Evolutionary conservation across 2,888 invertebrate genomes (phyloP).

Genomic region (Corbicula japonica): DNA sequence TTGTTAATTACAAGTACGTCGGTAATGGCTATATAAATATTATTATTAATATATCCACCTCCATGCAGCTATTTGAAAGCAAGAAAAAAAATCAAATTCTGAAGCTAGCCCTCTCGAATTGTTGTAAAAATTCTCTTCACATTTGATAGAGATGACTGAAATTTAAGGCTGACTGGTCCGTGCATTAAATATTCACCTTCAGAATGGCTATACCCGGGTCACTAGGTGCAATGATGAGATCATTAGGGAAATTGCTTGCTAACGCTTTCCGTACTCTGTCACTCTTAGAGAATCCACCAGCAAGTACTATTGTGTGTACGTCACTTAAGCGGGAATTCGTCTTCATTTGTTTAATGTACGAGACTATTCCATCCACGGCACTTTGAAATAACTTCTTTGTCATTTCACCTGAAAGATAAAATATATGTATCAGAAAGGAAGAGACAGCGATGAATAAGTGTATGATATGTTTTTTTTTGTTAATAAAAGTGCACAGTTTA

Average conservation of each 20-base stretch:
- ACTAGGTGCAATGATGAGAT: constrained; percentile 35
- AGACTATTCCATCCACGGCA: constrained; percentile 52
- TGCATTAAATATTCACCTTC: constrained; percentile 45
- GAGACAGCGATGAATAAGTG: too few species aligned
- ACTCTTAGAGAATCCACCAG: constrained; percentile 53
- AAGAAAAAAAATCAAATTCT: too few species aligned
- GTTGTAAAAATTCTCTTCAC: too few species aligned
- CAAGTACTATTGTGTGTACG: constrained; percentile 51
- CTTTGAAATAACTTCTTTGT: constrained; percentile 39
- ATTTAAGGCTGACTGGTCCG: too few species aligned
- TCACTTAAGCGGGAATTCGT: constrained; percentile 32
- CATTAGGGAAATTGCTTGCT: constrained; percentile 34
- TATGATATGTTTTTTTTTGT: too few species aligned
- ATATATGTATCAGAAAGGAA: not conserved
- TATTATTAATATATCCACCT: too few species aligned
- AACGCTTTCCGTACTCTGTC: constrained; percentile 33
- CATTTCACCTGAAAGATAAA: constrained; percentile 35
- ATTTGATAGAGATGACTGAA: too few species aligned
- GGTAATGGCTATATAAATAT: too few species aligned
- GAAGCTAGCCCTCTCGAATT: too few species aligned
- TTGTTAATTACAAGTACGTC: too few species aligned
- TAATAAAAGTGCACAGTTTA: too few species aligned
- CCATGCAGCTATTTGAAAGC: too few species aligned
- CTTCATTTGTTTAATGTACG: constrained; percentile 52
- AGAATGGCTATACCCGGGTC: constrained; percentile 54